phyloP scores from a whole-genome alignment of 1,140 invertebrate species.

The Agrypnia vestita region DNA sequence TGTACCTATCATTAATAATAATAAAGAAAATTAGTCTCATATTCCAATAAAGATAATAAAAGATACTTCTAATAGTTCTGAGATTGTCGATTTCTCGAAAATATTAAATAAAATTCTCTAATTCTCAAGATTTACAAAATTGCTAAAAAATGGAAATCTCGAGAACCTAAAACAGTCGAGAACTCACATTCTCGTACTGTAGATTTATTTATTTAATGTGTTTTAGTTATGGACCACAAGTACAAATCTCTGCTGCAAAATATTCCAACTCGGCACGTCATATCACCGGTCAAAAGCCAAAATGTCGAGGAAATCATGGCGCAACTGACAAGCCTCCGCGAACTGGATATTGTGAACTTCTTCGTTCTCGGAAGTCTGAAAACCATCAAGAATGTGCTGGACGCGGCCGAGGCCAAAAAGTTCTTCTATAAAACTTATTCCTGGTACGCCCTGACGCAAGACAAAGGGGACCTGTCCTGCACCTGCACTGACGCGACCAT shows the following conservation, averaged over 20 bases:
- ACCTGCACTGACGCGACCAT: slow-evolving; percentile 81
- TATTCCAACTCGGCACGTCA: slow-evolving; percentile 89
- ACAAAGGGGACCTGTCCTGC: slow-evolving; percentile 79
- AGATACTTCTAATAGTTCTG: too few species aligned
- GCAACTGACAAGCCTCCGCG: slow-evolving; percentile 81
- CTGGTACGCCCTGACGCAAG: slow-evolving; percentile 77
- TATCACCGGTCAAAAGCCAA: slow-evolving; percentile 76
- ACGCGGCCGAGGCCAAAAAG: slow-evolving; percentile 72
- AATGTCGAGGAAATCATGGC: slow-evolving; percentile 72
- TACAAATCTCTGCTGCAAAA: slow-evolving; percentile 92
- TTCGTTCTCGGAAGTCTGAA: slow-evolving; percentile 84
- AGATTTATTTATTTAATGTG: background rate
- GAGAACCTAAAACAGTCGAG: too few species aligned
- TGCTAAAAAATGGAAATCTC: too few species aligned
- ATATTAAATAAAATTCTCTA: too few species aligned
- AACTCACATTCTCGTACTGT: too few species aligned
- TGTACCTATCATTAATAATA: too few species aligned
- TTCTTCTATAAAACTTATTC: slow-evolving; percentile 72
- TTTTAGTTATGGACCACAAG: slow-evolving; percentile 90
- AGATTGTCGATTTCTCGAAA: too few species aligned
- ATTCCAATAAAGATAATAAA: too few species aligned
- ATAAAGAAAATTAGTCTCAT: too few species aligned
- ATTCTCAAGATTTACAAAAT: too few species aligned
- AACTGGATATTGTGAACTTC: slow-evolving; percentile 91
- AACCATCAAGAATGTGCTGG: slow-evolving; percentile 81